A percentile compares a stretch with the other conserved stretches of the same genome.
phyloP scores from a whole-genome alignment of 1,140 invertebrate genomes.

The Anoplolepis gracilipes region DNA sequence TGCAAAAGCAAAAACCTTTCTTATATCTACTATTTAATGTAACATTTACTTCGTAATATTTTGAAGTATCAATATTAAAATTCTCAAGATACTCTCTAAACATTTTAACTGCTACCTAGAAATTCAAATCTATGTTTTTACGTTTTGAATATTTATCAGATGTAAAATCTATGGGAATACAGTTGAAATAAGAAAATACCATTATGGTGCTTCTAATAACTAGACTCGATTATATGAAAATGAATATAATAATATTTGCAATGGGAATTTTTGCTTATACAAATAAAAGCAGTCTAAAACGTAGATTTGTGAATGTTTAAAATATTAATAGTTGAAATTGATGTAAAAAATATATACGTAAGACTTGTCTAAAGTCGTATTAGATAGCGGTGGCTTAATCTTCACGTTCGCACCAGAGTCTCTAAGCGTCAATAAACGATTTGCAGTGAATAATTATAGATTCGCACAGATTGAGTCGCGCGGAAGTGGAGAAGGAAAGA shows the following conservation, averaged over 20 bases:
- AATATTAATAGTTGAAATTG: background rate
- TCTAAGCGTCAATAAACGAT: conserved; percentile 21
- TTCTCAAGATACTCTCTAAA: background rate
- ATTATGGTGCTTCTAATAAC: too few relatives aligned
- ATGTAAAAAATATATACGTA: background rate
- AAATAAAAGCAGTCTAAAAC: background rate
- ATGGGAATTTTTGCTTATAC: background rate
- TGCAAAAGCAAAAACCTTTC: background rate
- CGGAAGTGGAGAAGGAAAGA: conserved; percentile 28
- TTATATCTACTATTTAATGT: background rate
- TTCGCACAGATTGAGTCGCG: conserved; percentile 9
- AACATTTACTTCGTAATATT: background rate
- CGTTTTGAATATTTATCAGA: too few relatives aligned
- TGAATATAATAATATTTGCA: too few relatives aligned
- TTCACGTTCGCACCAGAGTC: background rate
- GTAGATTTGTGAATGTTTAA: background rate
- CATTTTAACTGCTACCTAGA: background rate
- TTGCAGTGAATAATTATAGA: conserved; percentile 43
- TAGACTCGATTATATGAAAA: too few relatives aligned
- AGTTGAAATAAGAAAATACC: too few relatives aligned
- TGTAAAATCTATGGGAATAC: too few relatives aligned
- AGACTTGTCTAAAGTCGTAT: background rate
- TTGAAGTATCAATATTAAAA: background rate
- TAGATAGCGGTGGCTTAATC: background rate
- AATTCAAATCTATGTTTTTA: background rate